A percentile compares a stretch with the other conserved stretches of the same genome.
These are phyloP conservation scores for Cryptocephalus moraei DNA, from an alignment of 2,888 invertebrate genomes.

Conservation along the genomic window DNA sequence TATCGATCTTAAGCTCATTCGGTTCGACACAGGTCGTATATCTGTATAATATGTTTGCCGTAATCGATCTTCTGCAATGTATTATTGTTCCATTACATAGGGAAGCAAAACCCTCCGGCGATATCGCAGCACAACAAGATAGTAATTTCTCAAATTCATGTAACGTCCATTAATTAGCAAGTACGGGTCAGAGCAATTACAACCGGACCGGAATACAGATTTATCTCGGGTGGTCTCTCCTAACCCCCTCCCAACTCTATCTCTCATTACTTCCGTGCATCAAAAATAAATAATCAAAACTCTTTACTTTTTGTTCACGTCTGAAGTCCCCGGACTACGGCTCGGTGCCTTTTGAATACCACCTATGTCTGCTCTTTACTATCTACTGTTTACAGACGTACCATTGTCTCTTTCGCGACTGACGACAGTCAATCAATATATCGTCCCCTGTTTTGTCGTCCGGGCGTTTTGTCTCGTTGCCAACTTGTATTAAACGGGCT, in stretches of 20 bases:
- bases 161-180: conserved; percentile 2
- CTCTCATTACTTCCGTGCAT: too few relatives aligned
- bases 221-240: not conserved
- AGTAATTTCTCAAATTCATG: conserved; percentile 2
- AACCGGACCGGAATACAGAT: not conserved
- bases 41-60: not conserved
- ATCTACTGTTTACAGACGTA: conserved; percentile 16
- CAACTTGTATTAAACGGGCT: conserved; percentile 25
- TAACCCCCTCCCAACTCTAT: not conserved
- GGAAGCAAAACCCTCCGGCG: not conserved
- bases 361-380: conserved; percentile 14
- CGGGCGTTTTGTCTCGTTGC: conserved; percentile 25
- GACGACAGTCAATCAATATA: conserved; percentile 18
- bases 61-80: not conserved
- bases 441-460: conserved; percentile 20
- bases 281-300: too few relatives aligned
- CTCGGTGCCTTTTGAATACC: conserved; percentile 4
- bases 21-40: too few relatives aligned
- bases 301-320: too few relatives aligned
- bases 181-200: conserved; percentile 1
- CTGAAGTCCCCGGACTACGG: not conserved
- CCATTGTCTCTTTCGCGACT: conserved; percentile 15
- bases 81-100: not conserved
- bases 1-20: too few relatives aligned
- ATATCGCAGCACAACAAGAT: not conserved